Evolutionary conservation across 2,888 invertebrate genomes (phyloP).

Genomic region (Gonocerus acuteangulatus): DNA sequence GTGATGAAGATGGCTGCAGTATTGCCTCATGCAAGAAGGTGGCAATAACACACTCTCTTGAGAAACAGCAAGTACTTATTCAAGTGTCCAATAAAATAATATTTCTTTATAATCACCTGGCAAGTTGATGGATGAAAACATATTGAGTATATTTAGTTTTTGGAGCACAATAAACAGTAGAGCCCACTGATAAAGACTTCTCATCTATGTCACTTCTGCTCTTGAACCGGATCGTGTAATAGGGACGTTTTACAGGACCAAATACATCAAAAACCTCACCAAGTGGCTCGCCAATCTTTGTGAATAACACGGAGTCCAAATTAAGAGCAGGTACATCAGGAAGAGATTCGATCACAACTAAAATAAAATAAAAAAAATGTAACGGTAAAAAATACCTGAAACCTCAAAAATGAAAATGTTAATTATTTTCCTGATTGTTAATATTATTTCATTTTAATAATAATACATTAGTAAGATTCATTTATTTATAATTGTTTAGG

Average conservation of each 20-base stretch:
- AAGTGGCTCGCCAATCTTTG: constrained; percentile 67
- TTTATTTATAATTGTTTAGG: too few species aligned
- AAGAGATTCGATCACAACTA: constrained; percentile 67
- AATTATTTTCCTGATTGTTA: background rate
- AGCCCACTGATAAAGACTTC: constrained; percentile 58
- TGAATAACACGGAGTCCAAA: constrained; percentile 78
- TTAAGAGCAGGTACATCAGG: constrained; percentile 70
- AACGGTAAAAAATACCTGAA: background rate
- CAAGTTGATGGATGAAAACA: constrained; percentile 64
- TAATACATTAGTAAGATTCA: too few species aligned
- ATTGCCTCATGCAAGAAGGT: too few species aligned
- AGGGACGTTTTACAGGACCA: constrained; percentile 75
- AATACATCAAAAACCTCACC: constrained; percentile 86
- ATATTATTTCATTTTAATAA: too few species aligned
- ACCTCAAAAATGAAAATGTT: too few species aligned
- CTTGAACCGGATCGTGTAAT: constrained; percentile 88
- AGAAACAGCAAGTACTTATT: too few species aligned
- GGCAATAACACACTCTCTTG: too few species aligned
- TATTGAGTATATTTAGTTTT: constrained; percentile 64
- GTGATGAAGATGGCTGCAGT: too few species aligned
- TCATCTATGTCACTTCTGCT: constrained; percentile 63
- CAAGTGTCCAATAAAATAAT: too few species aligned
- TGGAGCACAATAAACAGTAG: constrained; percentile 76
- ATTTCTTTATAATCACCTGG: constrained; percentile 58
- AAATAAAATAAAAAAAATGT: constrained; percentile 38